Percentiles rank a stretch among this genome's conserved stretches.
Evolutionary conservation across 37 sponge, comb jelly and placozoan species (phyloP).

Genomic region (Crambe crambe): DNA sequence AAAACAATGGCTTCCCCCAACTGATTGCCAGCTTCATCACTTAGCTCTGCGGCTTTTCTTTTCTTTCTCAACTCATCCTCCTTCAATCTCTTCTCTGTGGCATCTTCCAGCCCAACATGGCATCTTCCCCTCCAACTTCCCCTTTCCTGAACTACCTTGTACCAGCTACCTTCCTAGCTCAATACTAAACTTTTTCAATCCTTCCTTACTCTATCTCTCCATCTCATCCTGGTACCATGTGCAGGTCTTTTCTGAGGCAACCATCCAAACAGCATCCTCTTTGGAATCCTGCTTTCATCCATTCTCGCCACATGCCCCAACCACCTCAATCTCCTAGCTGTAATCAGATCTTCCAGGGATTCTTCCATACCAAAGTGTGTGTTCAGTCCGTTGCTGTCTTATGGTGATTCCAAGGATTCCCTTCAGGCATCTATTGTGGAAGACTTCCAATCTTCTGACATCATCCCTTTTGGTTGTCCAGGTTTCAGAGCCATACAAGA

Average conservation of each 20-base stretch:
- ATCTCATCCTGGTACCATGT: neutral
- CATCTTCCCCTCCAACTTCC: too few relatives aligned
- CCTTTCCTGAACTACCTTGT: too few relatives aligned
- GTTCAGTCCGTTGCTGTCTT: neutral
- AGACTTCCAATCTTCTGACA: conserved; percentile 14
- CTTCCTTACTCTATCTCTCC: neutral
- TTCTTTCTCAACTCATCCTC: too few relatives aligned
- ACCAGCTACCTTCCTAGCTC: too few relatives aligned
- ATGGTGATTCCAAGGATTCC: conserved; percentile 2
- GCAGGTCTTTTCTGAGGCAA: neutral
- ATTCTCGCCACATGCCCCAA: conserved; percentile 22
- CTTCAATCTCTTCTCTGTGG: too few relatives aligned
- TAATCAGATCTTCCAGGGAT: neutral
- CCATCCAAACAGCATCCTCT: conserved; percentile 28
- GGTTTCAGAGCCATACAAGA: conserved; percentile 42
- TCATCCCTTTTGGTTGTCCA: conserved; percentile 17
- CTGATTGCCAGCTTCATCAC: too few relatives aligned
- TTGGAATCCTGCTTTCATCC: conserved; percentile 10
- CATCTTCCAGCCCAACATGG: too few relatives aligned
- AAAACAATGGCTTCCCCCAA: too few relatives aligned
- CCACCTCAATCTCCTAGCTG: conserved; percentile 18
- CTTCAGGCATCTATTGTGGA: conserved; percentile 8
- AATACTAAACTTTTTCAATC: neutral
- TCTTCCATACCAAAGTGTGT: conserved; percentile 13
- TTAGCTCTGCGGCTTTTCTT: too few relatives aligned